phyloP scores from a whole-genome alignment of 2,113 vertebrate genomes.

The Dipodomys stephensi region DNA sequence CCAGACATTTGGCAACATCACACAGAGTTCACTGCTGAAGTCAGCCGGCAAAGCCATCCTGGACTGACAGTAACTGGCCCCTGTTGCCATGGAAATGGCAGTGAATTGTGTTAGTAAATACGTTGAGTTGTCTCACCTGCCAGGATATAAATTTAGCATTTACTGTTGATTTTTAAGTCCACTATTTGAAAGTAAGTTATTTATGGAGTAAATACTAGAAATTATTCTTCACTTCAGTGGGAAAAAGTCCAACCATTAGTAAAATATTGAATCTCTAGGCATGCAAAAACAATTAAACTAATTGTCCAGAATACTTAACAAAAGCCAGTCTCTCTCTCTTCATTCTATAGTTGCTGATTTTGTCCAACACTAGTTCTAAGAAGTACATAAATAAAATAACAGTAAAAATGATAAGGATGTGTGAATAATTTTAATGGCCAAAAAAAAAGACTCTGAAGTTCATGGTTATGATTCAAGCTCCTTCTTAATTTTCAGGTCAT shows the following conservation, averaged over 20 bases:
- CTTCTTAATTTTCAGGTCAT: background rate
- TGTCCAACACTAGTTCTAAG: constrained; percentile 19
- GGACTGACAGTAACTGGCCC: constrained; percentile 63
- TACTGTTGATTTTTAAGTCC: constrained; percentile 57
- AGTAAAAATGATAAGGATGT: background rate
- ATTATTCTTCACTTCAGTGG: constrained; percentile 36
- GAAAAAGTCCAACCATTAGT: constrained; percentile 17
- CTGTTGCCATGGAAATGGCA: constrained; percentile 66
- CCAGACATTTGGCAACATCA: constrained; percentile 79
- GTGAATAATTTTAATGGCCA: background rate
- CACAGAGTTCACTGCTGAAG: constrained; percentile 75
- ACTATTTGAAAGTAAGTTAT: constrained; percentile 35
- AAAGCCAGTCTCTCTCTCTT: background rate
- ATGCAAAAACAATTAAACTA: constrained; percentile 32
- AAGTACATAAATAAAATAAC: constrained; percentile 29
- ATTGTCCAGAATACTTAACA: background rate
- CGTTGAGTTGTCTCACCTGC: constrained; percentile 58
- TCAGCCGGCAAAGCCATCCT: constrained; percentile 53
- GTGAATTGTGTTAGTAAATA: constrained; percentile 61
- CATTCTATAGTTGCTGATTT: background rate
- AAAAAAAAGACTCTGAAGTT: constrained; percentile 24
- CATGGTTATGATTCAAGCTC: background rate
- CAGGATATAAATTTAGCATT: constrained; percentile 59
- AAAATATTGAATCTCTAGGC: constrained; percentile 28
- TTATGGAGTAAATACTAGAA: constrained; percentile 46